Percentiles rank a stretch among this genome's conserved stretches.
phyloP scores from a whole-genome alignment of 2,113 vertebrate species.

The Salvelinus fontinalis region DNA sequence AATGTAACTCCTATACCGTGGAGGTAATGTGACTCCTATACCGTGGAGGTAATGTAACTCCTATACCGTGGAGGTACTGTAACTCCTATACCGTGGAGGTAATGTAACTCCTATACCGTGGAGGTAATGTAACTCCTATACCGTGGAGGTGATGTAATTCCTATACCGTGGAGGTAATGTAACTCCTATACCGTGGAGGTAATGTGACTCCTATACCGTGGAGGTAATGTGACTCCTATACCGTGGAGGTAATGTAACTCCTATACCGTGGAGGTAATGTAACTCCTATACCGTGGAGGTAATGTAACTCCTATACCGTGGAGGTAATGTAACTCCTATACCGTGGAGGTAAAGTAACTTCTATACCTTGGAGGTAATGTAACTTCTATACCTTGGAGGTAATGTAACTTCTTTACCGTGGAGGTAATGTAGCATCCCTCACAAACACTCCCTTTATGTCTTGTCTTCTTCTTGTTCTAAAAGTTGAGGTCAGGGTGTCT shows the following conservation, averaged over 20 bases:
- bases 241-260: conserved; percentile 75
- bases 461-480: too few species aligned
- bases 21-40: conserved; percentile 77
- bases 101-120: conserved; percentile 77
- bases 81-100: conserved; percentile 79
- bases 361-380: conserved; percentile 75
- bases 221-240: conserved; percentile 77
- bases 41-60: conserved; percentile 75
- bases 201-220: conserved; percentile 77
- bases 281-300: conserved; percentile 79
- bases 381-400: conserved; percentile 79
- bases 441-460: too few species aligned
- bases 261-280: conserved; percentile 75
- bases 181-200: conserved; percentile 79
- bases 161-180: conserved; percentile 75
- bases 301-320: conserved; percentile 77
- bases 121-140: conserved; percentile 77
- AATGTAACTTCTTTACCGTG: conserved; percentile 77
- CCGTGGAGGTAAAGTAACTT: conserved; percentile 75
- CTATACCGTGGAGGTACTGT: conserved; percentile 74
- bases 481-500: too few species aligned
- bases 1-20: conserved; percentile 77
- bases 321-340: conserved; percentile 77
- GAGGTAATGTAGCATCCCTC: conserved; percentile 61
- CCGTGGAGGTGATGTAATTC: conserved; percentile 75